Base-by-base conservation (phyloP, 2,888 invertebrate species). In the Scaeva pyrastri region DNA sequence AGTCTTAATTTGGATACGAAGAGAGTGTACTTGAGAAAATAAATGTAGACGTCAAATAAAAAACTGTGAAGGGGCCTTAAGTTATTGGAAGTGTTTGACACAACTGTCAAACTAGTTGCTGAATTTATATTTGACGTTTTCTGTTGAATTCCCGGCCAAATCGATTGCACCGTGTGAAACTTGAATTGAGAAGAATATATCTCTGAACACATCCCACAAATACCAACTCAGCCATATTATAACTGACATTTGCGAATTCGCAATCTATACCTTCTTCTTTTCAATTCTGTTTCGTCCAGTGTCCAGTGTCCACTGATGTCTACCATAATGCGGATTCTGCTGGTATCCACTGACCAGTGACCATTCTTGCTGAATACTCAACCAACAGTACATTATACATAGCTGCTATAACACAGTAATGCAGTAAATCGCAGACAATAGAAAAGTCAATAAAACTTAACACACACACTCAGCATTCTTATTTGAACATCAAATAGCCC, bases 371-470 rank as follows among this genome's bases (percentile, higher is more conserved):
- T 60, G 50, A 39, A 58, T 62, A 48, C 72, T 21, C 70, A 70
- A 39, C 74, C 56, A 56, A 56, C 45, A 43, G 68, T 76, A 70
- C 68, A 52, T 12, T 31, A 39, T 39, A 68, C 68, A 64, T 45
- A n/a, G n/a, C n/a, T n/a, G 16, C 73, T 58, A 58, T 71, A 71
- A 74, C 77, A 74, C 77, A 86, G 82, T 86, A 82, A 77, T 86
- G 76, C 82, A 86, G 82, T 82, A 86, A 86, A 86, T 86, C 82
- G 86, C 86, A 86, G 82, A 86, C 82, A 86, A 86, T 82, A 74
- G 86, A 78, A 85, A 86, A 86, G 71, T 86, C 86, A 86, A 86
- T 86, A 86, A 82, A 86, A 86, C 77, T 70, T 45, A 66, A 76
- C 58, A 23, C 66, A 48, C 14, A 48, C 36, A 41, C 50, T 16